Conservation (phyloP, 2,113 vertebrate species). For the Microcebus griseorufus region DNA sequence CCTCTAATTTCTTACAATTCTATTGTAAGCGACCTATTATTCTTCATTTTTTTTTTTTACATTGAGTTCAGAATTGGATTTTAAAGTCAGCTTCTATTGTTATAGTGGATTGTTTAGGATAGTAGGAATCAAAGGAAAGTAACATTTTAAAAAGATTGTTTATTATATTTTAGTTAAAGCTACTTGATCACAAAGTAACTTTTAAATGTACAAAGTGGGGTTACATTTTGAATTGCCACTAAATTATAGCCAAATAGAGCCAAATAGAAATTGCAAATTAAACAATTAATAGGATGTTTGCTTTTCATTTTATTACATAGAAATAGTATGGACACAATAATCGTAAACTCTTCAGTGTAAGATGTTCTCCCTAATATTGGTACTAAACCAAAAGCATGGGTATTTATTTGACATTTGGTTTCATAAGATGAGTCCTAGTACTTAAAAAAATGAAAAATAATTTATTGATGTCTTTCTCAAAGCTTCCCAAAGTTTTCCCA, state of each 20-base stretch:
- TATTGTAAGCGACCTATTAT: slow-evolving; percentile 78
- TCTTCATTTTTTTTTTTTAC: slow-evolving; percentile 71
- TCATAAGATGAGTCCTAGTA: not conserved
- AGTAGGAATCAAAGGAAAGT: not conserved
- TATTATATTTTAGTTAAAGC: not conserved
- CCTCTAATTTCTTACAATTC: slow-evolving; percentile 83
- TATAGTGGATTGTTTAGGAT: slow-evolving; percentile 69
- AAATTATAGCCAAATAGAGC: not conserved
- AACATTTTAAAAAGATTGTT: not conserved
- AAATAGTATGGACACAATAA: not conserved
- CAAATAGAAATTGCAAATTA: not conserved
- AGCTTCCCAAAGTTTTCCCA: not conserved
- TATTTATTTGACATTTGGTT: not conserved
- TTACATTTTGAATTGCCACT: not conserved
- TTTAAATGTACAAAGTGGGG: not conserved
- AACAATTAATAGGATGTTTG: not conserved
- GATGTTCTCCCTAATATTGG: not conserved
- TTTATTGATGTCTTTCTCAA: not conserved
- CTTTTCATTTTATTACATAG: not conserved
- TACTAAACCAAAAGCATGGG: not conserved
- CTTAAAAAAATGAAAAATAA: not conserved
- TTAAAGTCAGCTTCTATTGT: slow-evolving; percentile 73
- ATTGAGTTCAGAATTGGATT: slow-evolving; percentile 71
- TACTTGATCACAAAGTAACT: slow-evolving; percentile 12
- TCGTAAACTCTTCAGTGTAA: not conserved